Evolutionary conservation across 2,113 vertebrate genomes (phyloP).

Genomic region (Mesitornis unicolor): DNA sequence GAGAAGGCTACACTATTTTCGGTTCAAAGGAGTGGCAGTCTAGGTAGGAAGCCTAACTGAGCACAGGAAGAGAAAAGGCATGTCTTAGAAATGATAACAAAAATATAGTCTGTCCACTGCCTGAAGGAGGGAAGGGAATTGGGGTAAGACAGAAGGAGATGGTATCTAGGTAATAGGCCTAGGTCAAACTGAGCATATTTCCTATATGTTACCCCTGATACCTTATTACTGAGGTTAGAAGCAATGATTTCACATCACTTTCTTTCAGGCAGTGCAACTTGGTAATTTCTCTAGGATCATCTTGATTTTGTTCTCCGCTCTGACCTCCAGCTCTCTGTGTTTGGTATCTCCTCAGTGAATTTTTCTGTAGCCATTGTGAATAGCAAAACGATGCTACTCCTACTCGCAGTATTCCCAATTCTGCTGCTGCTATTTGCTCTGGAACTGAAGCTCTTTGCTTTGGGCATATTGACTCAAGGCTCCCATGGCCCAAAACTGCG

Average conservation of each 20-base stretch:
- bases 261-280: neutral
- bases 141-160: neutral
- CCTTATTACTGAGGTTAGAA: neutral
- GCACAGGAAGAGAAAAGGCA: neutral
- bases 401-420: neutral
- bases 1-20: neutral
- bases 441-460: neutral
- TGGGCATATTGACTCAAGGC: neutral
- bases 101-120: neutral
- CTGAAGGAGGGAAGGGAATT: neutral
- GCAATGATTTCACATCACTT: neutral
- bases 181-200: neutral
- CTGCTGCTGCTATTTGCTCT: constrained; percentile 12
- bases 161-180: neutral
- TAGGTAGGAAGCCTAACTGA: neutral
- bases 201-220: neutral
- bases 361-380: neutral
- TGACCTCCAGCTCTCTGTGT: neutral
- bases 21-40: neutral
- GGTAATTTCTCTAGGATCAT: neutral
- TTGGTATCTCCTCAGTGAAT: neutral
- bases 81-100: neutral
- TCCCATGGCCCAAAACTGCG: neutral
- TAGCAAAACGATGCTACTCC: neutral
- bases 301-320: neutral